Conservation (phyloP, 2,113 vertebrate genomes). For the Tylochromis polylepis region DNA sequence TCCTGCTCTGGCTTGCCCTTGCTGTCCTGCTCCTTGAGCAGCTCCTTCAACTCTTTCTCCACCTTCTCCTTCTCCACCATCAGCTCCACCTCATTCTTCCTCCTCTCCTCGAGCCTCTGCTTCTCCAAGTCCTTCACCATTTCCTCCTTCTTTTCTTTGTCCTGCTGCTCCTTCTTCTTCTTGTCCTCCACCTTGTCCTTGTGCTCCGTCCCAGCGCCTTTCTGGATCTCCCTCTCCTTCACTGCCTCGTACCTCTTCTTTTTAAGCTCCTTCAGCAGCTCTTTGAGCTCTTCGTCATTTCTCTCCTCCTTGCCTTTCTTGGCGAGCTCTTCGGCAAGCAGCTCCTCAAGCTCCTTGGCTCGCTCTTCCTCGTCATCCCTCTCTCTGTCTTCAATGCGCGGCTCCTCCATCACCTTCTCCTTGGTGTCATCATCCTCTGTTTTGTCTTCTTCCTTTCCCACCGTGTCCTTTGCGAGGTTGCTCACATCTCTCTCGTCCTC, state of each 20-base stretch:
- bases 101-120: constrained; percentile 46
- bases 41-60: constrained; percentile 61
- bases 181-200: constrained; percentile 31
- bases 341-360: constrained; percentile 58
- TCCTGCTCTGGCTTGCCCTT: constrained; percentile 46
- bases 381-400: constrained; percentile 29
- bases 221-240: constrained; percentile 51
- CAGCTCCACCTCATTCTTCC: constrained; percentile 61
- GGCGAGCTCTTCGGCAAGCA: constrained; percentile 55
- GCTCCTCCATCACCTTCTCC: constrained; percentile 41
- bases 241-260: constrained; percentile 63
- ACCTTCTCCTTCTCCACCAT: constrained; percentile 76
- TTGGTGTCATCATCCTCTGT: constrained; percentile 10
- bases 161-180: background rate
- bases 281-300: constrained; percentile 57
- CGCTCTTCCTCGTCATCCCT: constrained; percentile 39
- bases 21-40: constrained; percentile 49
- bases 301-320: constrained; percentile 49
- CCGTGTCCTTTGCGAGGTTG: background rate
- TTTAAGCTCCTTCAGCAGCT: constrained; percentile 67
- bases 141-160: background rate
- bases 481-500: constrained; percentile 24
- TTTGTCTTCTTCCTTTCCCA: background rate
- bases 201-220: background rate
- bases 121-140: constrained; percentile 27